Conservation (phyloP, 2,113 vertebrate species). For the Otis tarda region DNA sequence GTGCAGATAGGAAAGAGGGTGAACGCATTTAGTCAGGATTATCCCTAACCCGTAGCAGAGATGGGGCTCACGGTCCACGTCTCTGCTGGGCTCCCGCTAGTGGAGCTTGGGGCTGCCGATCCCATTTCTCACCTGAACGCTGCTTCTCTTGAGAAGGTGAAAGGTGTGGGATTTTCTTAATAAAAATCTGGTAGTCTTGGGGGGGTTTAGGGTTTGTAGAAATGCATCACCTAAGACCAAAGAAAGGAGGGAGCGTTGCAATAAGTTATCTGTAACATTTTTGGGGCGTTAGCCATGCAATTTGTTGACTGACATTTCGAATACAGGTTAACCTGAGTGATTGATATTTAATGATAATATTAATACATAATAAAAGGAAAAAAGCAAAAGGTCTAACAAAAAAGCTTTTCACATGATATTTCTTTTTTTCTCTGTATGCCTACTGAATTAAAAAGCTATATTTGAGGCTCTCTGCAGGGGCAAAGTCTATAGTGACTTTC, state of each 20-base stretch:
- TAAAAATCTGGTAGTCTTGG: neutral
- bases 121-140: neutral
- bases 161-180: neutral
- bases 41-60: neutral
- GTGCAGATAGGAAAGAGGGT: neutral
- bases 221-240: neutral
- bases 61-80: neutral
- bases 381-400: neutral
- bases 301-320: neutral
- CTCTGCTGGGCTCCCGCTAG: neutral
- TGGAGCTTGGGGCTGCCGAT: neutral
- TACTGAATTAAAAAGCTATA: neutral
- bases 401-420: neutral
- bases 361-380: neutral
- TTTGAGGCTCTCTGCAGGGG: neutral
- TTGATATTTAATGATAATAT: conserved; percentile 24
- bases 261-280: neutral
- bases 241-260: neutral
- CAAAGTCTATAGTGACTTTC: neutral
- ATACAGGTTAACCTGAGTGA: neutral
- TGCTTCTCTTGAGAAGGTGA: neutral
- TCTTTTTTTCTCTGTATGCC: neutral
- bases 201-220: neutral
- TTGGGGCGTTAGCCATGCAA: neutral
- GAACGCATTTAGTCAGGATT: neutral